Conservation (phyloP, 2,888 invertebrate species). For the Camptogramma bilineatum region DNA sequence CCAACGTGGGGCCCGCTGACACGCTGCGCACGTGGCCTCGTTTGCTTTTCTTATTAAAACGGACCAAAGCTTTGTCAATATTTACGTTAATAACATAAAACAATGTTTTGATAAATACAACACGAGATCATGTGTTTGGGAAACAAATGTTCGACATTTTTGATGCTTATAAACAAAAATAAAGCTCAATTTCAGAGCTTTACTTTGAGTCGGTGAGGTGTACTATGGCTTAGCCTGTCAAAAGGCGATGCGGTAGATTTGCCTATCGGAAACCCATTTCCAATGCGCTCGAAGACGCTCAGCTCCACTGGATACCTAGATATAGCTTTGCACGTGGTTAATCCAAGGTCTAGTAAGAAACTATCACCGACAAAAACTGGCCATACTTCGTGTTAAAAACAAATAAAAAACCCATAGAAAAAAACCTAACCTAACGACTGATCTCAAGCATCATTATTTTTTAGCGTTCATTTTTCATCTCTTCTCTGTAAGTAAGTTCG, state of each 20-base stretch:
- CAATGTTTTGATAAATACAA: slow-evolving; percentile 12
- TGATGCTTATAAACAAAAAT: not conserved
- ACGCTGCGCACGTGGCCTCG: slow-evolving; percentile 20
- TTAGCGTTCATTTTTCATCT: too few relatives aligned
- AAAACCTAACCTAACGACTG: too few relatives aligned
- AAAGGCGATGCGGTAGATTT: slow-evolving; percentile 8
- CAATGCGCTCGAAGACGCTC: slow-evolving; percentile 8
- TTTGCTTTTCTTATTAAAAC: slow-evolving; percentile 23
- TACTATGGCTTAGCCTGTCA: not conserved
- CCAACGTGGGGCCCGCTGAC: slow-evolving; percentile 19
- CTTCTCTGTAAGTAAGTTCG: too few relatives aligned
- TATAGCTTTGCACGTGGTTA: not conserved
- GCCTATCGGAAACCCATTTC: slow-evolving; percentile 12
- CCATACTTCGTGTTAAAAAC: too few relatives aligned
- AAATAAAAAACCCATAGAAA: too few relatives aligned
- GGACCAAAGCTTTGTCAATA: slow-evolving; percentile 13
- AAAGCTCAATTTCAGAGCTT: not conserved
- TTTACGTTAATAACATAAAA: slow-evolving; percentile 11
- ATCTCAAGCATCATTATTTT: too few relatives aligned
- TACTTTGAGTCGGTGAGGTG: not conserved
- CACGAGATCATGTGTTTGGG: slow-evolving; percentile 3
- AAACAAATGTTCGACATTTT: not conserved
- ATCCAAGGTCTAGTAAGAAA: not conserved
- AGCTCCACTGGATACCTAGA: not conserved
- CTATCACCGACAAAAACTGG: not conserved